These are phyloP conservation scores for Aphis craccivora DNA, from an alignment of 1,140 invertebrate species.

Conservation along the genomic window DNA sequence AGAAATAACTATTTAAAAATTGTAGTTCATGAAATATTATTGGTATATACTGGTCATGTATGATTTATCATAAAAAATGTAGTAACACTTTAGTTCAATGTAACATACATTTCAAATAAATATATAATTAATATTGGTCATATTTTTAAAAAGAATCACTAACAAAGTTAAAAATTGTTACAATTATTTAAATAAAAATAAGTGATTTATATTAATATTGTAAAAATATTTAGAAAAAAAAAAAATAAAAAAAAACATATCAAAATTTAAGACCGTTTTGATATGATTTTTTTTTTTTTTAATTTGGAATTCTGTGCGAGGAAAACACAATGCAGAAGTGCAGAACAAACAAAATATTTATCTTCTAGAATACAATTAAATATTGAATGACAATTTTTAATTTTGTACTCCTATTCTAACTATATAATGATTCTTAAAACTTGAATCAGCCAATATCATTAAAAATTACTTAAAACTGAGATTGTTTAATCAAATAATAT, in stretches of 20 bases:
- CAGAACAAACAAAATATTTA: not conserved
- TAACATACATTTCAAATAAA: not conserved
- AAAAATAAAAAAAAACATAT: not conserved
- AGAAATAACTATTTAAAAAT: not conserved
- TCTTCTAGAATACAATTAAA: not conserved
- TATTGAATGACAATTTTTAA: conserved; percentile 3
- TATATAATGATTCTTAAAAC: not conserved
- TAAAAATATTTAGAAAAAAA: conserved; percentile 28
- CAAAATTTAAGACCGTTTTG: not conserved
- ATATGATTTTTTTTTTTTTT: not conserved
- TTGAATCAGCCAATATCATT: not conserved
- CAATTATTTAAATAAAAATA: not conserved
- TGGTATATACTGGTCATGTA: not conserved
- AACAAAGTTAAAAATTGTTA: not conserved
- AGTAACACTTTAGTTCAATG: not conserved
- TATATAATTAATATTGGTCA: not conserved
- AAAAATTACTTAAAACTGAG: not conserved
- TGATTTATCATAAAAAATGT: too few relatives aligned
- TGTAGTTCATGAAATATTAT: not conserved
- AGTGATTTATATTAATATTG: conserved; percentile 24
- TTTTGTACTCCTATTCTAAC: not conserved
- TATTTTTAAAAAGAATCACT: not conserved
- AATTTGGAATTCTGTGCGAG: not conserved
- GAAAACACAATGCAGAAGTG: not conserved
- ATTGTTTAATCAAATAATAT: not conserved